Base-by-base conservation (phyloP, 2,888 invertebrate genomes). In the Athripsodes cinereus region DNA sequence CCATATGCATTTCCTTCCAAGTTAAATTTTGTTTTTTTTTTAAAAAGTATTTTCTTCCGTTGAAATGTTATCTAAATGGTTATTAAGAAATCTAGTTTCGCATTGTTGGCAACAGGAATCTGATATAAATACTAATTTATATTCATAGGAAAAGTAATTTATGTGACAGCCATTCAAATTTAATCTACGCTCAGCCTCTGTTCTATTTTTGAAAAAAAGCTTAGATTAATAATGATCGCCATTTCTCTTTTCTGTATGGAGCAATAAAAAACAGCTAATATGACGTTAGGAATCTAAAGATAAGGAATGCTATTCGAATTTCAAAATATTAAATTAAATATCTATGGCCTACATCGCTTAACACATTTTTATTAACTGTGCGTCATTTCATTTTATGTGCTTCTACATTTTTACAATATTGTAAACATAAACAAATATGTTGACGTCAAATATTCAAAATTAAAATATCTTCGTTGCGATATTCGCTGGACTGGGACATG, bases 101-200 rank as follows among this genome's bases (percentile, higher is more conserved):
- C 60, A 57, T 57, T 54, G 57, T 57, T 60, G 60, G 60, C 60
- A 60, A 47, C 57, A 57, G 57, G 44, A 26, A 53, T 57, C 60
- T 31, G 60, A 57, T 55, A 59, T 22, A 31, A 52, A 21, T 5
- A 13, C 40, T 40, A 13, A 40, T 40, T 40, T 40, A 40, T 40
- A 40, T n/a, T 40, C 40, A 40, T 16, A 16, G 40, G 3, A 40
- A 40, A 13, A 40, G 40, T 40, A n/a, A 40, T 40, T 40, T 40
- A 40, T 40, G 13, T 13, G 40, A 40, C 40, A 40, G 40, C 3
- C 40, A 40, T 40, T 40, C 40, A 40, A 40, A 40, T 40, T 40
- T 40, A 40, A 40, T 40, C 40, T 40, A 40, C 13, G 40, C 40
- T 2, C 40, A 26, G 10, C 26, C 26, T 6, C 2, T 16, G 40